Conservation (phyloP, 2,888 invertebrate genomes). For the Plebejus melissa region DNA sequence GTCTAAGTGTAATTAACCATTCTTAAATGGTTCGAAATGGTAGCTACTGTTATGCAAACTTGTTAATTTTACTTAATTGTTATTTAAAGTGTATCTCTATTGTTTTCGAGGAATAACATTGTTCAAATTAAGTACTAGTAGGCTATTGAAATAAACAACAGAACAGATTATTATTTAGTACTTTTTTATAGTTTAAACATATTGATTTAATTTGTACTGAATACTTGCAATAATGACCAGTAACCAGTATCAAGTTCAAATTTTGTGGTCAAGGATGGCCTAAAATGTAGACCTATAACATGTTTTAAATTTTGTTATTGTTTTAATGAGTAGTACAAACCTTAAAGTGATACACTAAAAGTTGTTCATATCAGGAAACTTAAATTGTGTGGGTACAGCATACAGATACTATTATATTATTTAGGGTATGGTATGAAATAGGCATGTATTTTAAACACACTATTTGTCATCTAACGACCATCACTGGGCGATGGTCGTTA, state of each 20-base stretch:
- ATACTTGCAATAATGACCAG: not conserved
- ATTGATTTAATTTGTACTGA: not conserved
- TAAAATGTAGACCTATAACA: not conserved
- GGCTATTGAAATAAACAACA: not conserved
- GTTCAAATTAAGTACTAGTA: not conserved
- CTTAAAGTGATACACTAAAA: not conserved
- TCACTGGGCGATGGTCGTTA: not conserved
- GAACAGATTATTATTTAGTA: not conserved
- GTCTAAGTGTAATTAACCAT: conserved; percentile 17
- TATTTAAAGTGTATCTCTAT: conserved; percentile 5
- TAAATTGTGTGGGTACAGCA: not conserved
- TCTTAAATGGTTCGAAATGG: conserved; percentile 5
- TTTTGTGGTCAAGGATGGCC: conserved; percentile 11
- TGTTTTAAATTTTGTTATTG: not conserved
- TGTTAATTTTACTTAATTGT: conserved; percentile 25
- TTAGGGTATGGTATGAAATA: not conserved
- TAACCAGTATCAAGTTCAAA: conserved; percentile 17
- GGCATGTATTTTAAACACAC: not conserved
- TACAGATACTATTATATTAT: not conserved
- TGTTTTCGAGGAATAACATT: conserved; percentile 9
- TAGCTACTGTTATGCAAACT: conserved; percentile 7
- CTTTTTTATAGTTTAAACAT: not conserved
- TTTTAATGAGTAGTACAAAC: conserved; percentile 20
- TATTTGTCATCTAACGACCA: not conserved
- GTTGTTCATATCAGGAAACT: not conserved